Percentiles rank a stretch among this genome's conserved stretches.
phyloP scores from a whole-genome alignment of 2,888 invertebrate species.

The Linnaemya tessellans region DNA sequence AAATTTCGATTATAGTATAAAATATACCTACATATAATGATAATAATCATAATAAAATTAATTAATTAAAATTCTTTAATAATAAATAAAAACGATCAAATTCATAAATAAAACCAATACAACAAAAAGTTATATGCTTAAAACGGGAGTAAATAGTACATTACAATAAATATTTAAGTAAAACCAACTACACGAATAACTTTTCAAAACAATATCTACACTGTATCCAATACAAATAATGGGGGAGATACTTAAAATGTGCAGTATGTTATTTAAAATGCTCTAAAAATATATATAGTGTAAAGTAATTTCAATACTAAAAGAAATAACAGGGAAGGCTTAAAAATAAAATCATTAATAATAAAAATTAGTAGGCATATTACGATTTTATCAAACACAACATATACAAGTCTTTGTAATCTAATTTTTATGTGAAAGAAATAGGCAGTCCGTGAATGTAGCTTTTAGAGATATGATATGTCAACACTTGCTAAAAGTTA shows the following conservation, averaged over 20 bases:
- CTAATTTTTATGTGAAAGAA: too few relatives aligned
- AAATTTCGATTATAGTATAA: slow-evolving; percentile 61
- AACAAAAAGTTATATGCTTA: slow-evolving; percentile 50
- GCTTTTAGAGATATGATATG: too few relatives aligned
- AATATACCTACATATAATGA: slow-evolving; percentile 43
- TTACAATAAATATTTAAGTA: slow-evolving; percentile 18
- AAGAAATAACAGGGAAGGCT: neutral
- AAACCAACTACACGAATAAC: slow-evolving; percentile 28
- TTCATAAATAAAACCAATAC: slow-evolving; percentile 56
- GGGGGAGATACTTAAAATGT: neutral
- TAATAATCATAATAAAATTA: slow-evolving; percentile 56
- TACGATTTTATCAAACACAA: too few relatives aligned
- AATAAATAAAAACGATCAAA: slow-evolving; percentile 50
- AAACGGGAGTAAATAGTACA: slow-evolving; percentile 30
- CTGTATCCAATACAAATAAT: slow-evolving; percentile 42
- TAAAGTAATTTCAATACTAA: too few relatives aligned
- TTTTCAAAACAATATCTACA: slow-evolving; percentile 50
- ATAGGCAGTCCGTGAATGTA: too few relatives aligned
- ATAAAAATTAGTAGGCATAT: neutral
- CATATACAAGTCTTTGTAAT: too few relatives aligned
- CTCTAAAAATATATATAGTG: too few relatives aligned
- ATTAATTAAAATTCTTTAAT: slow-evolving; percentile 61
- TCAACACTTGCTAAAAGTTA: too few relatives aligned
- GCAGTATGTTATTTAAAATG: too few relatives aligned
- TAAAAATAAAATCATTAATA: neutral